phyloP scores from a whole-genome alignment of 2,888 invertebrate species.

The Pecten maximus region DNA sequence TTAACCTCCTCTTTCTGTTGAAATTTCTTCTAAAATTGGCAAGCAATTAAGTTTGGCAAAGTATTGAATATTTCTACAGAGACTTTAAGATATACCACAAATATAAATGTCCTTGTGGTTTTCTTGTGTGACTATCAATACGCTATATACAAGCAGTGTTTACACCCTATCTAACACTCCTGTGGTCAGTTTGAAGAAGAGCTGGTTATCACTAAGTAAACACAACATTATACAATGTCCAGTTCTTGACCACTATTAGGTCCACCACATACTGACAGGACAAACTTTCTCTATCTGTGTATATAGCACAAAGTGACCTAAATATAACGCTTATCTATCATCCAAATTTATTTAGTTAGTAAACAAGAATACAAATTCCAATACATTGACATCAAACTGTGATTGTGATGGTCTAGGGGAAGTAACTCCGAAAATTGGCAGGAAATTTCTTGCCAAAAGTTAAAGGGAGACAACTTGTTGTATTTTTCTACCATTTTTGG shows the following conservation, averaged over 20 bases:
- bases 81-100: too few relatives aligned
- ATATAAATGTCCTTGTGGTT: too few relatives aligned
- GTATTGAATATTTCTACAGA: not conserved
- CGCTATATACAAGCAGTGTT: not conserved
- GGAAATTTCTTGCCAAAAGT: not conserved
- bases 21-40: too few relatives aligned
- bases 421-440: not conserved
- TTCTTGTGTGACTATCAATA: too few relatives aligned
- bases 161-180: not conserved
- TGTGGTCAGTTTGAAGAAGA: not conserved
- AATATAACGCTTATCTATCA: not conserved
- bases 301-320: not conserved
- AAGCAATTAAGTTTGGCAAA: too few relatives aligned
- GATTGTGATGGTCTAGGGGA: not conserved
- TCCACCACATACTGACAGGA: not conserved
- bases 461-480: not conserved
- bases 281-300: not conserved
- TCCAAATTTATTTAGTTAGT: not conserved
- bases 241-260: not conserved
- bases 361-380: not conserved
- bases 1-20: too few relatives aligned
- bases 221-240: slow-evolving; percentile 4
- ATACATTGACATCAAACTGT: not conserved
- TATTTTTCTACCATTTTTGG: not conserved
- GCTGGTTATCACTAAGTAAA: not conserved